These are phyloP conservation scores for Drosophila setosimentum DNA, from an alignment of 2,888 invertebrate genomes.

Conservation along the genomic window DNA sequence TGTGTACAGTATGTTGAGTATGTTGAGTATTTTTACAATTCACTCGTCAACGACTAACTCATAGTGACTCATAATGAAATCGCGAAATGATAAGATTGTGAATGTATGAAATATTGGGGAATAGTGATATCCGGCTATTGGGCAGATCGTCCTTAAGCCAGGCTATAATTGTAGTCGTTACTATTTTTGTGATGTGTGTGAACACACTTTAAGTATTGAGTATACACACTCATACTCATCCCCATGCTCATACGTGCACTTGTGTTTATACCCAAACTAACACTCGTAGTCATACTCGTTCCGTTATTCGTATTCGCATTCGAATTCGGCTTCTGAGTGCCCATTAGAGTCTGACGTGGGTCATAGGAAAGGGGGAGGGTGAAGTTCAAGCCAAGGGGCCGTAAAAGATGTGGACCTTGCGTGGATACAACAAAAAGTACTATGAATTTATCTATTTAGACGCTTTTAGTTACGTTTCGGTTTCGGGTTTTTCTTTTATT, in stretches of 20 bases:
- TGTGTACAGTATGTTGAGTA: neutral
- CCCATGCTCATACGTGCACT: neutral
- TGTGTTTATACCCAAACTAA: constrained; percentile 3
- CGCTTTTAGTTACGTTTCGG: constrained; percentile 71
- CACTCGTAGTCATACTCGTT: constrained; percentile 6
- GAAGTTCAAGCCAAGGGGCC: neutral
- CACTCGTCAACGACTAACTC: neutral
- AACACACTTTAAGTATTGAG: neutral
- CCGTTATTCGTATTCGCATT: constrained; percentile 28
- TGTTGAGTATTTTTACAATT: no score
- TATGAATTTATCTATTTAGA: constrained; percentile 74
- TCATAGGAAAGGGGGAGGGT: neutral
- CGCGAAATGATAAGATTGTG: no score
- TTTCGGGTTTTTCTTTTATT: constrained; percentile 31
- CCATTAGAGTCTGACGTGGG: constrained; percentile 60
- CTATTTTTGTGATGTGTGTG: constrained; percentile 1
- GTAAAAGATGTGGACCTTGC: constrained; percentile 18
- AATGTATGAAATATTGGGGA: neutral
- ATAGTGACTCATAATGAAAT: neutral
- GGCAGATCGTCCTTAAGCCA: neutral
- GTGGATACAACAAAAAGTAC: constrained; percentile 40
- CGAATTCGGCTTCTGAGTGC: constrained; percentile 61
- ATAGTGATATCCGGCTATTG: neutral
- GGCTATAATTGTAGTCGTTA: constrained; percentile 1
- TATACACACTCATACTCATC: neutral